A percentile compares a stretch with the other conserved stretches of the same genome.
phyloP scores from a whole-genome alignment of 2,113 vertebrate species.

The Sisor rabdophorus region DNA sequence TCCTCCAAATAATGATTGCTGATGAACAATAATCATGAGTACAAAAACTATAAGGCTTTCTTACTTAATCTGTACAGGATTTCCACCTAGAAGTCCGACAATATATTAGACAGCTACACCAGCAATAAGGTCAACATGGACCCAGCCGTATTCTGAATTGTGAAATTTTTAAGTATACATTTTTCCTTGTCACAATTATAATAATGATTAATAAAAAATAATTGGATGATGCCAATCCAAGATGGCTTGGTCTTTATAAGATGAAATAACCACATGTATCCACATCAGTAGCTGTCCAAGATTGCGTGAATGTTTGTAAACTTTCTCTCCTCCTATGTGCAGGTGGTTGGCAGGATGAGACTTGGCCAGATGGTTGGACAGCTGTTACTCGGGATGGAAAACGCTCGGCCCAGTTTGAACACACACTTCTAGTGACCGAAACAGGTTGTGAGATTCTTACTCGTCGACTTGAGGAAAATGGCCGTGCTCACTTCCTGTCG shows the following conservation, averaged over 20 bases:
- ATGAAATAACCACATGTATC: background rate
- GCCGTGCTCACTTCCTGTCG: constrained; percentile 85
- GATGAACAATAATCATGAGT: no score
- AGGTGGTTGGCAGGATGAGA: constrained; percentile 98
- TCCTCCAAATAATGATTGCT: no score
- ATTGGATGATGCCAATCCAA: background rate
- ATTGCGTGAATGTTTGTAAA: constrained; percentile 14
- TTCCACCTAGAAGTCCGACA: background rate
- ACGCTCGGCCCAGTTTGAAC: constrained; percentile 96
- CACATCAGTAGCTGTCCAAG: background rate
- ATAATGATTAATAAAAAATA: background rate
- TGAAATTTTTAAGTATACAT: no score
- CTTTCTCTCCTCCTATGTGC: constrained; percentile 3
- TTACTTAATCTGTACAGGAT: no score
- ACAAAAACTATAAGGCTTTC: no score
- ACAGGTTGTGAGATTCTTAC: constrained; percentile 94
- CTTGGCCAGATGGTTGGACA: constrained; percentile 97
- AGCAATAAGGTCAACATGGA: background rate
- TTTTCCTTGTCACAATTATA: background rate
- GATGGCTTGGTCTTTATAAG: background rate
- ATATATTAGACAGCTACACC: background rate
- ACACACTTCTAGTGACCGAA: constrained; percentile 93
- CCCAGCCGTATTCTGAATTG: no score
- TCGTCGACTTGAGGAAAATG: constrained; percentile 78
- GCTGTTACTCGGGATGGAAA: constrained; percentile 92